phyloP scores from a whole-genome alignment of 2,113 vertebrate species.

The Hydrolagus affinis region DNA sequence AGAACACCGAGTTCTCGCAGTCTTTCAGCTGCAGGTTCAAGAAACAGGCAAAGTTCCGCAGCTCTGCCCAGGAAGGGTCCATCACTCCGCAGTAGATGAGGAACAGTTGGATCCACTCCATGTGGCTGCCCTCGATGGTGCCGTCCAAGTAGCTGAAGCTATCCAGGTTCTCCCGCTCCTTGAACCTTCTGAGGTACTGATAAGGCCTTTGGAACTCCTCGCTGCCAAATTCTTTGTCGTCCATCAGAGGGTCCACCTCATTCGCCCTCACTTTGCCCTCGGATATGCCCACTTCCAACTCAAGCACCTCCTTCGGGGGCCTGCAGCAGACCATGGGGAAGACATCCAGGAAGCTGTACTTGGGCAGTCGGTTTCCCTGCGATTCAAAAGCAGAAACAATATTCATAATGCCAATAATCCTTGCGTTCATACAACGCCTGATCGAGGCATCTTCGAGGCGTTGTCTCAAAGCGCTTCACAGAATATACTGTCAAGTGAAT shows the following conservation, averaged over 20 bases:
- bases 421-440: too few relatives aligned
- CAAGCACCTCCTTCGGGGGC: constrained; percentile 77
- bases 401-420: too few relatives aligned
- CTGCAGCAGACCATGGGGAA: constrained; percentile 79
- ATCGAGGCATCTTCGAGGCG: too few relatives aligned
- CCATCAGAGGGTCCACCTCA: constrained; percentile 65
- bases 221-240: constrained; percentile 64
- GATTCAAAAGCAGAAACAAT: too few relatives aligned
- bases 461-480: too few relatives aligned
- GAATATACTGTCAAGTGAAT: too few relatives aligned
- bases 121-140: constrained; percentile 62
- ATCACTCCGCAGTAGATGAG: constrained; percentile 73
- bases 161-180: constrained; percentile 57
- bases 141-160: constrained; percentile 49
- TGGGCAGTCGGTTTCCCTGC: constrained; percentile 21
- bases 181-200: constrained; percentile 76
- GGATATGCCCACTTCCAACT: constrained; percentile 47
- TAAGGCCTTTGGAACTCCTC: constrained; percentile 82
- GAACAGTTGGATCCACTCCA: constrained; percentile 74
- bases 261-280: constrained; percentile 33
- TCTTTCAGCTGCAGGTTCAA: constrained; percentile 77
- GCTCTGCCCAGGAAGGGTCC: constrained; percentile 85
- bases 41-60: constrained; percentile 80
- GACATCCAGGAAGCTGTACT: constrained; percentile 61
- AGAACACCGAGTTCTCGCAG: constrained; percentile 81